Base-by-base conservation (phyloP, 1,140 invertebrate species). In the Andricus grossulariae region DNA sequence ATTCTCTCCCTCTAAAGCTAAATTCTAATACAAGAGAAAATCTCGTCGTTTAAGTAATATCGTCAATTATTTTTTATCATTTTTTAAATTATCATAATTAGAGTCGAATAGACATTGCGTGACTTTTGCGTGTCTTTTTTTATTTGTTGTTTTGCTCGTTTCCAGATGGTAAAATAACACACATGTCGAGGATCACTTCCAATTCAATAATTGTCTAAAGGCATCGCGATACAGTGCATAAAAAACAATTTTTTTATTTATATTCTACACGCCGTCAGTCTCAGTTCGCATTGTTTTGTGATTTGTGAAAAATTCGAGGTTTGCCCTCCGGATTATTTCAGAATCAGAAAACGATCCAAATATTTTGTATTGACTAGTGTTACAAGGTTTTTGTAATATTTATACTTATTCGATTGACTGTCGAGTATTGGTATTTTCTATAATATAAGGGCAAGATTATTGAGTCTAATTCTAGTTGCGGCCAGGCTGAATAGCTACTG, bases 371-470 rank as follows among this genome's bases (percentile, higher is more conserved):
- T 90, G 87, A 89, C 87, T 90, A 89, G 76, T 80, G 80, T 88
- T 87, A 88, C 78, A 80, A 85, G 80, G 84, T 85, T 75, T 82
- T 78, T 39, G 25, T 66, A 66, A 39, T 80, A 81, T 84, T 78
- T 87, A 82, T 83, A 85, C 82, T 87, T 87, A 88, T 86, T 89
- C 84, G 84, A 90, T 89, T 89, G 88, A 90, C 88, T 90, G 87
- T 80, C 81, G 83, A 87, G 85, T 88, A 86, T 87, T 81, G 81
- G 81, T 73, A 52, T 77, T 71, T 81, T 77, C 50, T 80, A 55
- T 51, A 52, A 54, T 45, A 72, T 79, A 66, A 73, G 72, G 71
- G 25, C 66, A 50, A 57, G 18, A 70, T 66, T 60, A 60, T 60
- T 66, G 60, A 66, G 71, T 78, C 66, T 52, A 73, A 51, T 75